Evolutionary conservation across 2,888 invertebrate species (phyloP), one percentile per base, ranked within the genome.

Genomic region (Neoaliturus tenellus): DNA sequence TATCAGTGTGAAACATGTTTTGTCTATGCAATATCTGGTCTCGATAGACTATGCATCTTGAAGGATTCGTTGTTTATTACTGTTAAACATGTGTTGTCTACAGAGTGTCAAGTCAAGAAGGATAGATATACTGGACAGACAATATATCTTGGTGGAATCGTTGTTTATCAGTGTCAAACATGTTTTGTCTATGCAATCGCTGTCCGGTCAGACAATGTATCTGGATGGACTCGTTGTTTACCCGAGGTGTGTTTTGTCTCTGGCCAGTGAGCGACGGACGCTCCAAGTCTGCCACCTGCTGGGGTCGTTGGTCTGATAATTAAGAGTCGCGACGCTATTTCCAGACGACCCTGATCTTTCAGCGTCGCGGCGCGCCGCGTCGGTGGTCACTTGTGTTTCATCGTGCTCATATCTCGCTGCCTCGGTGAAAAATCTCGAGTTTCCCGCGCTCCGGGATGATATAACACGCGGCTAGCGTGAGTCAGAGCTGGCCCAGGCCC

Each of bases 321-420:
- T 71, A 71, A 75, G 73, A 73, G 75, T 33, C 51, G 69, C 48
- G 51, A 31, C 67, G 51, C 84, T 84, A 84, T 84, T 84, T 84
- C 73, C 71, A 58, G 55, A 28, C 80, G 84, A 84, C 84, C 84
- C 71, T 84, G 84, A 84, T 84, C 84, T 84, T 75, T 84, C 81
- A 69, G 48, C 81, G 81, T 48, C 44, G 20, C 51, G 67, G 31
- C 81, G 67, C 67, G 33, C 62, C 62, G 41, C 81, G 81, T 51
- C 48, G 67, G 67, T 67, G 81, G 67, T 41, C 67, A 41, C 67
- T 28, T 12, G 44, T 75, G 44, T 75, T 41, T 75, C 75, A 17
- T 4, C 75, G 75, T 17, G 48, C 39, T 41, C 75, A 44, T 75
- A 75, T 75, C 75, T 75, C 75, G 6, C 35, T 71, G 69, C 25